Evolutionary conservation across 2,797 vertebrate species (phyloP).

Genomic region (Limosa lapponica): DNA sequence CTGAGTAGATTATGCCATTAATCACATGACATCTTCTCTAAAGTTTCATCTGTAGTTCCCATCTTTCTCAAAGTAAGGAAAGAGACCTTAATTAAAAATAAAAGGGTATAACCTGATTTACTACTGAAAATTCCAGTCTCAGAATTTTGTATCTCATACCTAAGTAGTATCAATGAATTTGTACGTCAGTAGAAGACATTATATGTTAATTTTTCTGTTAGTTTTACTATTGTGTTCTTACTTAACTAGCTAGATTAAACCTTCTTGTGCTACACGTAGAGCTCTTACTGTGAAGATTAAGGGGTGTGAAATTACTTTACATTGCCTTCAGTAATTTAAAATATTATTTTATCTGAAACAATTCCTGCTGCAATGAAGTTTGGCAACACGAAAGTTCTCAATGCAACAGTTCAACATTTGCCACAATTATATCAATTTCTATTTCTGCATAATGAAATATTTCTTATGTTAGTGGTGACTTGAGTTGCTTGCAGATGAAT

Average conservation of each 20-base stretch:
- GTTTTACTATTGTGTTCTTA: not conserved
- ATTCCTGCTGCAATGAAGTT: not conserved
- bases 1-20: not conserved
- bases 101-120: not conserved
- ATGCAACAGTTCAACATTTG: not conserved
- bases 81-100: not conserved
- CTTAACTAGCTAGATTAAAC: not conserved
- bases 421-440: not conserved
- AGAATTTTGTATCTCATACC: not conserved
- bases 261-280: not conserved
- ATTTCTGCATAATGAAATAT: not conserved
- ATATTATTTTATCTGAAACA: not conserved
- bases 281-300: not conserved
- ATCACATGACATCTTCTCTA: not conserved
- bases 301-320: not conserved
- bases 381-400: not conserved
- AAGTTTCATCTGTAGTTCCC: not conserved
- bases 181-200: not conserved
- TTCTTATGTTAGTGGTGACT: not conserved
- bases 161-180: not conserved
- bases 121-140: not conserved
- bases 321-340: not conserved
- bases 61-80: not conserved
- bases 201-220: not conserved
- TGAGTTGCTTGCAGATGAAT: not conserved